These are phyloP conservation scores for Carassius auratus DNA, from an alignment of 2,113 vertebrate genomes.

Conservation along the genomic window DNA sequence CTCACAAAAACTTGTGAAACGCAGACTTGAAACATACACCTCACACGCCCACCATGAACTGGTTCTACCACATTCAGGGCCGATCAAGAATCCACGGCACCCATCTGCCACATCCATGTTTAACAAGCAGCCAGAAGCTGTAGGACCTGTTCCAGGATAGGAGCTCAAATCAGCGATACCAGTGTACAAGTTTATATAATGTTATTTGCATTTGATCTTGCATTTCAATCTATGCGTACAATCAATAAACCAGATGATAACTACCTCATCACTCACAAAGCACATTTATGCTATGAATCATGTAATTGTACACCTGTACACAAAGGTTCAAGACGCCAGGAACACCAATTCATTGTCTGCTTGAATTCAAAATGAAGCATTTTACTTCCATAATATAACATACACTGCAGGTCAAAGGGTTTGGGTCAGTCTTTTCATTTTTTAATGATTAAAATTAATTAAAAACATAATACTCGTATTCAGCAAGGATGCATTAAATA, in stretches of 20 bases:
- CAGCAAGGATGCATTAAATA: no score
- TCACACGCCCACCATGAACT: slow-evolving; percentile 64
- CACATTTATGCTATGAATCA: background rate
- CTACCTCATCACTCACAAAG: background rate
- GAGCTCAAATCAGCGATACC: background rate
- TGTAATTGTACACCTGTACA: background rate
- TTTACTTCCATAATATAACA: background rate
- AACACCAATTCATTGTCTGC: background rate
- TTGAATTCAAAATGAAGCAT: background rate
- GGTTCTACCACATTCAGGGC: slow-evolving; percentile 66
- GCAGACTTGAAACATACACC: slow-evolving; percentile 56
- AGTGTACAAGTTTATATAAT: background rate
- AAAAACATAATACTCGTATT: no score
- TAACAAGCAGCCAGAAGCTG: slow-evolving; percentile 12
- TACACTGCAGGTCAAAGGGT: no score
- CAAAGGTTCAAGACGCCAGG: background rate
- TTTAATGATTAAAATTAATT: no score
- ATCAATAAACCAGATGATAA: background rate
- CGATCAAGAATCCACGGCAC: slow-evolving; percentile 47
- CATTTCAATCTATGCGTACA: background rate
- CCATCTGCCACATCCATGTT: slow-evolving; percentile 35
- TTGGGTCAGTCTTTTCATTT: no score
- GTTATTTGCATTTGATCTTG: background rate
- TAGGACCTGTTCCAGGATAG: slow-evolving; percentile 30
- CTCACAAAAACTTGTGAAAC: slow-evolving; percentile 51